Evolutionary conservation across 1,140 invertebrate species (phyloP), one percentile per base, ranked within the genome.

Genomic region (Cephus cinctus): DNA sequence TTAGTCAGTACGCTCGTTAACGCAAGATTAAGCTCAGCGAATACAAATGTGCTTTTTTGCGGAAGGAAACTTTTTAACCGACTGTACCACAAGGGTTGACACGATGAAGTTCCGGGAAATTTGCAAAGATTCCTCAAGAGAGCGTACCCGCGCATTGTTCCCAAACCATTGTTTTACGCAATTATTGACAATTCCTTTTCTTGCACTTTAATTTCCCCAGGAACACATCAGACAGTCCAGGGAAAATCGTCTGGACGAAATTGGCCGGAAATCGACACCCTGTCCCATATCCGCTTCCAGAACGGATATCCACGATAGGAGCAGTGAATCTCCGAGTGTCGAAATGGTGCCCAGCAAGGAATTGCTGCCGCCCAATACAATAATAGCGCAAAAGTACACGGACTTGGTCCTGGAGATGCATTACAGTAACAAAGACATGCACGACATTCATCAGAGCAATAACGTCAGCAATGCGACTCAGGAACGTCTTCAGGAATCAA

Each of bases 151-250:
- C n/a, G n/a, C n/a, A n/a, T n/a, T n/a, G n/a, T n/a, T n/a, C n/a
- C n/a, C n/a, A n/a, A n/a, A n/a, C n/a, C n/a, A n/a, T n/a, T n/a
- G n/a, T n/a, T n/a, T n/a, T n/a, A n/a, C n/a, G n/a, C n/a, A n/a
- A n/a, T n/a, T n/a, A n/a, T n/a, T n/a, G n/a, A n/a, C n/a, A n/a
- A n/a, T n/a, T n/a, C n/a, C n/a, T n/a, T n/a, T n/a, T n/a, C n/a
- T n/a, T n/a, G n/a, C n/a, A n/a, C n/a, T n/a, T n/a, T n/a, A n/a
- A n/a, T n/a, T n/a, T n/a, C n/a, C n/a, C n/a, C 75, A 92, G 89
- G 88, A 90, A 59, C 86, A 90, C 67, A 85, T 91, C 54, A 79
- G 86, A 2, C 84, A 89, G 58, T 91, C 88, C 2, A 83, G 87
- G 46, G 87, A 90, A 61, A 84, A 84, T 59, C 80, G 86, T 25